A percentile compares a stretch with the other conserved stretches of the same genome.
These are phyloP conservation scores for Craseonycteris thonglongyai DNA, from an alignment of 2,113 vertebrate genomes.

Conservation along the genomic window DNA sequence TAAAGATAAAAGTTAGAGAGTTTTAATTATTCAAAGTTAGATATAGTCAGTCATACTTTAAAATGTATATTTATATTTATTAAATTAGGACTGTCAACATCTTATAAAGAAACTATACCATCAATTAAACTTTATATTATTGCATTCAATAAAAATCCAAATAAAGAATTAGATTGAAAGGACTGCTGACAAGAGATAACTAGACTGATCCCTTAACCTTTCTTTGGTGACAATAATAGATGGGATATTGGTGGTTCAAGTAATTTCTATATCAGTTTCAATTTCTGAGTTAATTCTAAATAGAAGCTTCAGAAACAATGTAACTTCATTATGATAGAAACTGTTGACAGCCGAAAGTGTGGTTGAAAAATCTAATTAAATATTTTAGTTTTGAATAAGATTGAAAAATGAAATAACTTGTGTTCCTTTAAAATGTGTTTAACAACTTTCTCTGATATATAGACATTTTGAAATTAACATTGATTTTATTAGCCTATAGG, in stretches of 20 bases:
- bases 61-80: neutral
- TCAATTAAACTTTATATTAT: neutral
- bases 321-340: neutral
- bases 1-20: neutral
- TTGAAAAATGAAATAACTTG: neutral
- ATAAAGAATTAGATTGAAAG: neutral
- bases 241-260: neutral
- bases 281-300: neutral
- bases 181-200: neutral
- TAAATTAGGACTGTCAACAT: neutral
- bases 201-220: neutral
- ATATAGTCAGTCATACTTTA: neutral
- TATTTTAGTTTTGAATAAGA: conserved; percentile 18
- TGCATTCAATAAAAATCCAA: neutral
- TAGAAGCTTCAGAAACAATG: neutral
- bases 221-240: neutral
- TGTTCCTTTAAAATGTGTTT: neutral
- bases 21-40: conserved; percentile 16
- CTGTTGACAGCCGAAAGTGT: neutral
- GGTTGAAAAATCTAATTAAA: neutral
- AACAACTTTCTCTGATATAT: neutral
- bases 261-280: neutral
- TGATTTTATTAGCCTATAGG: neutral
- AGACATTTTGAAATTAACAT: neutral
- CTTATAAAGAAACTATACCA: neutral